These are phyloP conservation scores for Morone saxatilis DNA, from an alignment of 2,113 vertebrate species.

Conservation along the genomic window DNA sequence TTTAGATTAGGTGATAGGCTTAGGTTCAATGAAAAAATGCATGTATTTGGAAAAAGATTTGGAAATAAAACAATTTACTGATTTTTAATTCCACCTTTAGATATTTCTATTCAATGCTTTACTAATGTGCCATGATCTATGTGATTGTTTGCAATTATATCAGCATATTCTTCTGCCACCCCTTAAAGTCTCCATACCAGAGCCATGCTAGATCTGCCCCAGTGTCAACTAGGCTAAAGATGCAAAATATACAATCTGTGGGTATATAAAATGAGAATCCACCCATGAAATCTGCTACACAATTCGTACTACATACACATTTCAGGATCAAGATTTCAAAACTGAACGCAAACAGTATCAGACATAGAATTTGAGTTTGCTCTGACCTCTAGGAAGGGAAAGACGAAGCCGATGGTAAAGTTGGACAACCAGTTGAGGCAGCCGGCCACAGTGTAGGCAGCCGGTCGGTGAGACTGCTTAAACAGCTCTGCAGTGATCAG, in stretches of 20 bases:
- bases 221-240: background rate
- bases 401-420: conserved; percentile 91
- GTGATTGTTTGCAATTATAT: no score
- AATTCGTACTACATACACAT: background rate
- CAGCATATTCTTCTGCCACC: no score
- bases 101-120: no score
- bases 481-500: conserved; percentile 93
- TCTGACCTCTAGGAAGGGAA: conserved; percentile 92
- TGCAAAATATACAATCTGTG: background rate
- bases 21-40: no score
- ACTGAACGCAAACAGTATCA: background rate
- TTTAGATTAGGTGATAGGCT: no score
- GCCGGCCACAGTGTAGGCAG: conserved; percentile 90
- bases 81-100: no score
- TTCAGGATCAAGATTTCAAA: background rate
- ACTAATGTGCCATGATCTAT: no score
- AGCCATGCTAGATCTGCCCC: no score
- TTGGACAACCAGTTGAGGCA: conserved; percentile 95
- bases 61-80: no score
- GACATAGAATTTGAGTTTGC: background rate
- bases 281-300: background rate
- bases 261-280: background rate
- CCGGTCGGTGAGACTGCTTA: conserved; percentile 89
- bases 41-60: no score
- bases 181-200: no score